Conservation (phyloP, 2,888 invertebrate species). For the Drosophila ezoana region DNA sequence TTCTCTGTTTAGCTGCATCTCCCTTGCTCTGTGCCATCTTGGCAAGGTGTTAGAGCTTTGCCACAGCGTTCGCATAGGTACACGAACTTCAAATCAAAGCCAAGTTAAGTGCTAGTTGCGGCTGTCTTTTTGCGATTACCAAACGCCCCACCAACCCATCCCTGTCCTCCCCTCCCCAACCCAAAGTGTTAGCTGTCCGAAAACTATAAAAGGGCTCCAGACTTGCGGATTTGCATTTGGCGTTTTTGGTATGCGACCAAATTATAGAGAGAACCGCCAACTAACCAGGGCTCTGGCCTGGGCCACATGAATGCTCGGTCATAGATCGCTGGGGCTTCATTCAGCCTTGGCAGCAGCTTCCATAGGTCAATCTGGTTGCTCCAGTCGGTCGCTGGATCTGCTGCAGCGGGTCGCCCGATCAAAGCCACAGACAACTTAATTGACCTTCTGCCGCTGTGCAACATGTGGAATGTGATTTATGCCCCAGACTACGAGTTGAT, state of each 20-base stretch:
- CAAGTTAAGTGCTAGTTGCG: conserved; percentile 78
- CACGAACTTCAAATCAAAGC: conserved; percentile 84
- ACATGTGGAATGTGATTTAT: conserved; percentile 42
- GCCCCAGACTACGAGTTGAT: neutral
- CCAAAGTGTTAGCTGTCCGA: conserved; percentile 63
- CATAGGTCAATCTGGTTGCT: conserved; percentile 29
- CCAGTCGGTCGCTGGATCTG: conserved; percentile 1
- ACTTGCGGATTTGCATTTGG: conserved; percentile 51
- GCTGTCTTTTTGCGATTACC: conserved; percentile 29
- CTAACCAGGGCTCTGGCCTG: conserved; percentile 25
- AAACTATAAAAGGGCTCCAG: conserved; percentile 46
- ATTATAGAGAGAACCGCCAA: conserved; percentile 44
- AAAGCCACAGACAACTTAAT: conserved; percentile 58
- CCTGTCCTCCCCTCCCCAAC: neutral
- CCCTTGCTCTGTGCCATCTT: conserved; percentile 17
- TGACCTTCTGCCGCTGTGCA: conserved; percentile 25
- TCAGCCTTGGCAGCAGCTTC: conserved; percentile 50
- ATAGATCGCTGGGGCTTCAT: conserved; percentile 45
- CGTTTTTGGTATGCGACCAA: conserved; percentile 48
- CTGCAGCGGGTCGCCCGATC: conserved; percentile 19
- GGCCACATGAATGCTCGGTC: conserved; percentile 50
- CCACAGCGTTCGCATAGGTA: conserved; percentile 77
- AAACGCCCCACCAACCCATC: conserved; percentile 6
- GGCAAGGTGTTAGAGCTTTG: conserved; percentile 72
- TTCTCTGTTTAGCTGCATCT: conserved; percentile 1